Evolutionary conservation across 2,888 invertebrate species (phyloP).

Genomic region (Hydriomena furcata): DNA sequence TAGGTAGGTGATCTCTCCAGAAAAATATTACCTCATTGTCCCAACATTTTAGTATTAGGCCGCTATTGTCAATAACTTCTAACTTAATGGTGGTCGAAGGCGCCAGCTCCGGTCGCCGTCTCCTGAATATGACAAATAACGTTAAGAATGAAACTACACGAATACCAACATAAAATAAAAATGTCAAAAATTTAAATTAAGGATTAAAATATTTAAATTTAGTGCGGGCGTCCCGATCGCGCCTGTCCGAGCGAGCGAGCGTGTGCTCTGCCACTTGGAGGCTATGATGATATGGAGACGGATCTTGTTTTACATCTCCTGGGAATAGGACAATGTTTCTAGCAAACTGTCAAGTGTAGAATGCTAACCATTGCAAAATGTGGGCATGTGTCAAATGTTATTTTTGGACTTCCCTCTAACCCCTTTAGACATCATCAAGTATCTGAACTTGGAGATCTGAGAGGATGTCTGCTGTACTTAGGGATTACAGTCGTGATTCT

Average conservation of each 20-base stretch:
- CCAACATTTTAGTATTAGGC: conserved; percentile 35
- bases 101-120: conserved; percentile 73
- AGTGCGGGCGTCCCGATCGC: conserved; percentile 76
- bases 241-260: conserved; percentile 44
- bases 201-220: conserved; percentile 84
- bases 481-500: too few relatives aligned
- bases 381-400: too few relatives aligned
- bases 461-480: too few relatives aligned
- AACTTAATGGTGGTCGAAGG: conserved; percentile 58
- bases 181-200: conserved; percentile 84
- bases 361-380: too few relatives aligned
- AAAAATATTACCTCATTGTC: conserved; percentile 31
- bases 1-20: conserved; percentile 26
- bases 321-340: too few relatives aligned
- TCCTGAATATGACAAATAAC: conserved; percentile 82
- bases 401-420: too few relatives aligned
- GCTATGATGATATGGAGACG: conserved; percentile 45
- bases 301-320: conserved; percentile 28
- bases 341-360: too few relatives aligned
- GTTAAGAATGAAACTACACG: conserved; percentile 82
- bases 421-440: too few relatives aligned
- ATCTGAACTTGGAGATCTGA: too few relatives aligned
- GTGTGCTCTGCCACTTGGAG: conserved; percentile 28
- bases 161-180: conserved; percentile 84
- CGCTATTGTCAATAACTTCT: conserved; percentile 53